Percentiles rank a stretch among this genome's conserved stretches.
Evolutionary conservation across 2,888 invertebrate genomes (phyloP).

Genomic region (Gonocerus acuteangulatus): DNA sequence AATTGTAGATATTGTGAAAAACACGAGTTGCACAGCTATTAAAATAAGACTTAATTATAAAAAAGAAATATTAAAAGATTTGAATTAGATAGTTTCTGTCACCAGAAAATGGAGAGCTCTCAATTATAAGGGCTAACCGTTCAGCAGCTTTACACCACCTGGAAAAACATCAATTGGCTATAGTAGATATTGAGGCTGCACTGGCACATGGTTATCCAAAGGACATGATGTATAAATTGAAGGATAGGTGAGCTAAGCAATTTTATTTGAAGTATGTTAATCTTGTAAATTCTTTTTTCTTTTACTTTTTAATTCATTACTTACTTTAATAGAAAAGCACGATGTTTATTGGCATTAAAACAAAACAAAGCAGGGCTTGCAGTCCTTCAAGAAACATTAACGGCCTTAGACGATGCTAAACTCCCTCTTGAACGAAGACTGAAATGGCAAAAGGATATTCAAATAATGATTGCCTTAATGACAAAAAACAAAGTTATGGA

Average conservation of each 20-base stretch:
- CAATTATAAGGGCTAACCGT: slow-evolving; percentile 68
- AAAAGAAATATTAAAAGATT: too few species aligned
- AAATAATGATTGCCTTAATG: slow-evolving; percentile 62
- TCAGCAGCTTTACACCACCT: slow-evolving; percentile 72
- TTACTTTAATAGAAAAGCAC: slow-evolving; percentile 51
- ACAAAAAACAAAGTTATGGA: slow-evolving; percentile 48
- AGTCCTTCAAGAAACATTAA: slow-evolving; percentile 59
- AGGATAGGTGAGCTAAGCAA: slow-evolving; percentile 47
- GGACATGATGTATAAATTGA: slow-evolving; percentile 65
- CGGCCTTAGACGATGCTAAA: slow-evolving; percentile 57
- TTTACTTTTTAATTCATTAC: too few species aligned
- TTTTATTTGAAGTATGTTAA: background rate
- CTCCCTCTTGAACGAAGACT: slow-evolving; percentile 54
- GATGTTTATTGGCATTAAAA: slow-evolving; percentile 60
- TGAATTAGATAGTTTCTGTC: too few species aligned
- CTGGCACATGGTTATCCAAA: slow-evolving; percentile 60
- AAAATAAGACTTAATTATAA: too few species aligned
- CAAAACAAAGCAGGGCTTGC: slow-evolving; percentile 56
- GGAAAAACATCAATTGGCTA: slow-evolving; percentile 56
- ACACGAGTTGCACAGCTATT: too few species aligned
- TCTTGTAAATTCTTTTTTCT: too few species aligned
- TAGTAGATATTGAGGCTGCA: slow-evolving; percentile 64
- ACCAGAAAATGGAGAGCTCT: slow-evolving; percentile 37
- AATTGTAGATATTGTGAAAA: too few species aligned
- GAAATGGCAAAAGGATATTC: slow-evolving; percentile 58